Percentiles rank a stretch among this genome's conserved stretches.
phyloP scores from a whole-genome alignment of 2,113 vertebrate genomes.

The Caretta caretta region DNA sequence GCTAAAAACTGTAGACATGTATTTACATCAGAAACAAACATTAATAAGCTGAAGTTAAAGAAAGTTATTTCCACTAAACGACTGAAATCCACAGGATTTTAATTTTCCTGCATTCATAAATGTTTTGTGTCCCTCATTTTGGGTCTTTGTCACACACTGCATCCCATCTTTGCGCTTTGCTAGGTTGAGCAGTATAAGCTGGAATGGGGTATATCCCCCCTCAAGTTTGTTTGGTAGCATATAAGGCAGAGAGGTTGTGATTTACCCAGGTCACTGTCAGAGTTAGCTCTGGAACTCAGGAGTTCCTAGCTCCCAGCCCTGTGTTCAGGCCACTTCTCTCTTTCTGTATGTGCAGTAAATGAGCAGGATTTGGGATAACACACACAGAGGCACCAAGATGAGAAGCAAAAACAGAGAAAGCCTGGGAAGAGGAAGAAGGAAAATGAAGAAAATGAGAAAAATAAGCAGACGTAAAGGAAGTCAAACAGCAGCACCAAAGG shows the following conservation, averaged over 20 bases:
- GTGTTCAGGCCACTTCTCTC: not conserved
- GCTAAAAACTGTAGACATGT: not conserved
- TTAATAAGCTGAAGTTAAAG: not conserved
- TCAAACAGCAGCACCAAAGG: not conserved
- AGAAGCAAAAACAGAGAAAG: not conserved
- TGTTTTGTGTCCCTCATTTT: not conserved
- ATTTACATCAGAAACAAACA: not conserved
- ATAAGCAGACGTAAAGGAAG: not conserved
- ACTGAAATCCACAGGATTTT: not conserved
- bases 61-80: not conserved
- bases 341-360: not conserved
- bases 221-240: not conserved
- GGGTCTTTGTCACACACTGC: not conserved
- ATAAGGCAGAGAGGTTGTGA: not conserved
- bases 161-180: not conserved
- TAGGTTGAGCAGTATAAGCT: not conserved
- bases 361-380: not conserved
- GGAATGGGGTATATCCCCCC: not conserved
- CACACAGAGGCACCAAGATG: not conserved
- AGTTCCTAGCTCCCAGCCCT: not conserved
- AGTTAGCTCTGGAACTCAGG: not conserved
- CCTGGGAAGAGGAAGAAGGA: not conserved
- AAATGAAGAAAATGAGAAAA: not conserved
- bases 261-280: not conserved
- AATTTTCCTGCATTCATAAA: not conserved